These are phyloP conservation scores for Hippocampus mohnikei DNA, from an alignment of 2,113 vertebrate genomes.

Conservation along the genomic window DNA sequence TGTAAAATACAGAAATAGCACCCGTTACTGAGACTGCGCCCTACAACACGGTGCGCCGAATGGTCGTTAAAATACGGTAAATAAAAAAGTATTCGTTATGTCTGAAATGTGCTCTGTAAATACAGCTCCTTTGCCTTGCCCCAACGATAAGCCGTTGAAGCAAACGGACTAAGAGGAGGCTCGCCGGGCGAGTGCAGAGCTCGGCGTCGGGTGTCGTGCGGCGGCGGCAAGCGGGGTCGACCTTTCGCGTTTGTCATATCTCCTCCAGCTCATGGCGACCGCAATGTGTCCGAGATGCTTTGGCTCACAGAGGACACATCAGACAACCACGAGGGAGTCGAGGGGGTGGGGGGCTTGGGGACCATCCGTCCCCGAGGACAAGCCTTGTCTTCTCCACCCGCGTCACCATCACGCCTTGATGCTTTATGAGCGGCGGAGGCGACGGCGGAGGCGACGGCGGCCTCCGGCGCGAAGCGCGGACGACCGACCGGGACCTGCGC, in stretches of 20 bases:
- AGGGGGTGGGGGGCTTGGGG: slow-evolving; percentile 33
- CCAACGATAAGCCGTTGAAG: background rate
- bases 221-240: slow-evolving; percentile 31
- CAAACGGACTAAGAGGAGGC: background rate
- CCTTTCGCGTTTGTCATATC: slow-evolving; percentile 62
- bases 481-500: background rate
- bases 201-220: background rate
- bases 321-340: slow-evolving; percentile 47
- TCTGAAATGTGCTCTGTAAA: too few relatives aligned
- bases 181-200: background rate
- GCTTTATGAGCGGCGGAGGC: slow-evolving; percentile 32
- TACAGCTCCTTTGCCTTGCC: too few relatives aligned
- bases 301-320: slow-evolving; percentile 64
- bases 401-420: slow-evolving; percentile 23
- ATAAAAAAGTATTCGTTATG: too few relatives aligned
- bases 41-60: too few relatives aligned
- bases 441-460: slow-evolving; percentile 7
- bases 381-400: slow-evolving; percentile 2
- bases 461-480: slow-evolving; percentile 2
- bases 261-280: slow-evolving; percentile 62
- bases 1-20: too few relatives aligned
- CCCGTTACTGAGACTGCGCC: too few relatives aligned
- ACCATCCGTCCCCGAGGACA: slow-evolving; percentile 44
- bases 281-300: slow-evolving; percentile 64
- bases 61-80: too few relatives aligned